Evolutionary conservation across 2,113 vertebrate genomes (phyloP), one percentile per base, ranked within the genome.

Genomic region (Colaptes auratus): DNA sequence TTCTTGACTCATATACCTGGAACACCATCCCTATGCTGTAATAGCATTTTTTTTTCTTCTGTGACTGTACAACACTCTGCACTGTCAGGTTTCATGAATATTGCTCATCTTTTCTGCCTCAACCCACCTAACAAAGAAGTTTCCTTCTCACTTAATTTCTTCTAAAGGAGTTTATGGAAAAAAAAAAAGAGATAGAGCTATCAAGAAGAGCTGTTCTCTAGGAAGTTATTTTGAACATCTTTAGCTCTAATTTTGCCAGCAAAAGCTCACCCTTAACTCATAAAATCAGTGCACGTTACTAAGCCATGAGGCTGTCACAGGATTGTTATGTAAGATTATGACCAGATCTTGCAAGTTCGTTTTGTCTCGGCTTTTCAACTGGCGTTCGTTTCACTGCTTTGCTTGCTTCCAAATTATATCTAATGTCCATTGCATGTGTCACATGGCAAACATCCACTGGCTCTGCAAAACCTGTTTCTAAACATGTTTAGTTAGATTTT

Each of bases 391-490:
- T 83, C 89, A 72, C 74, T 76, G 52, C 39, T 90, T 88, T 77
- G n/a, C 53, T 88, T 87, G 71, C 78, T 92, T 95, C 61, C 69
- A 88, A 79, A 92, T 88, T 82, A 42, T 72, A 35, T 59, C 73
- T 80, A 82, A 83, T 81, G 81, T 88, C 92, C 89, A 73, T 60
- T 83, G 65, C 63, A 44, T n/a, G 87, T 80, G 55, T 96, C 79
- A 88, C 82, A 95, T 92, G 85, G 92, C 73, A 92, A 96, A 97
- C 86, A 93, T 82, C 79, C 93, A 84, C 72, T 65, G 55, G 48
- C 78, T 96, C 92, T 92, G 75, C 3, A 11, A 77, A 92, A 95
- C 53, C 81, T 88, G 71, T 72, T 85, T 93, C 77, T 84, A 89
- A 86, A 90, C 69, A 92, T 70, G 73, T 73, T 90, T 48, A 63